Conservation (phyloP, 2,113 vertebrate genomes). For the Lipotes vexillifer region DNA sequence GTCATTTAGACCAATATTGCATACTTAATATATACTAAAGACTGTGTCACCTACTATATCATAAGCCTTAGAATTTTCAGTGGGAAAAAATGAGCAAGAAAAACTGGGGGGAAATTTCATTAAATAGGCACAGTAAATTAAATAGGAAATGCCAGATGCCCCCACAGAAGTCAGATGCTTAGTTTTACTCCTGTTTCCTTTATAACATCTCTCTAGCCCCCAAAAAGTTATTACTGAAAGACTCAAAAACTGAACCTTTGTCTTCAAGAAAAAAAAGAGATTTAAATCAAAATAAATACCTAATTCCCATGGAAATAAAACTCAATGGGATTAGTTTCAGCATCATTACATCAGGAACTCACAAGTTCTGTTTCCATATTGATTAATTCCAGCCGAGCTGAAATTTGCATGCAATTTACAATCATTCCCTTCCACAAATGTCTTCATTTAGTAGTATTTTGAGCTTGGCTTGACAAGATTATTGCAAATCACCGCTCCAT, state of each 20-base stretch:
- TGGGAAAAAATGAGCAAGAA: background rate
- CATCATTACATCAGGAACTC: slow-evolving; percentile 67
- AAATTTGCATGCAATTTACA: slow-evolving; percentile 84
- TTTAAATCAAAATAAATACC: slow-evolving; percentile 71
- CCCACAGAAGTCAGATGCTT: background rate
- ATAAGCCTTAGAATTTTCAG: background rate
- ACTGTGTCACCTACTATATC: background rate
- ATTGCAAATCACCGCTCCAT: slow-evolving; percentile 77
- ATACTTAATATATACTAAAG: background rate
- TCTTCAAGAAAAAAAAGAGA: slow-evolving; percentile 2
- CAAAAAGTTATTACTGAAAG: slow-evolving; percentile 39
- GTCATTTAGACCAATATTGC: background rate
- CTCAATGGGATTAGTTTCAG: slow-evolving; percentile 62
- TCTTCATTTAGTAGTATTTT: slow-evolving; percentile 80
- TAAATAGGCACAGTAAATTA: background rate
- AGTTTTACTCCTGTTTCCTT: background rate
- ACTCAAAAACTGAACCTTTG: background rate
- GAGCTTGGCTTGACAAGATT: slow-evolving; percentile 80
- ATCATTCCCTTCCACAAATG: slow-evolving; percentile 80
- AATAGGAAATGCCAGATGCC: background rate
- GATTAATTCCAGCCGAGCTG: slow-evolving; percentile 78
- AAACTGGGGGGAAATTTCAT: background rate
- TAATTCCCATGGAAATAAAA: slow-evolving; percentile 71
- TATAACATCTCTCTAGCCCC: background rate
- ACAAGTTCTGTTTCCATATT: slow-evolving; percentile 77